Percentiles rank a stretch among this genome's conserved stretches.
These are phyloP conservation scores for Ardeotis arabs DNA, from an alignment of 2,113 vertebrate species.

Conservation along the genomic window DNA sequence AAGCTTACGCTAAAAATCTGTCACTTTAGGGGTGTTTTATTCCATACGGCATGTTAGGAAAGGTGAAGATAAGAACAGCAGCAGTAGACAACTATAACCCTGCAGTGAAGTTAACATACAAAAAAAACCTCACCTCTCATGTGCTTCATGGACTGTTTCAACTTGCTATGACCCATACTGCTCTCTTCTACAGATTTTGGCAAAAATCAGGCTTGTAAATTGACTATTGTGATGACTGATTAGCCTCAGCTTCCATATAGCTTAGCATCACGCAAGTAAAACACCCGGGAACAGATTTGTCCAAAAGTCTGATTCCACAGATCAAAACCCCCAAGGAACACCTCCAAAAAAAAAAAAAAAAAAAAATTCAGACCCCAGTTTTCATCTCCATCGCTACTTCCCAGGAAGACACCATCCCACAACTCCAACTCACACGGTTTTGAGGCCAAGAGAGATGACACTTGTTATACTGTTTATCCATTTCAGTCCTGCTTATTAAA, in stretches of 20 bases:
- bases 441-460: not conserved
- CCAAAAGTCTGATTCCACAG: not conserved
- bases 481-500: not conserved
- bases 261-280: not conserved
- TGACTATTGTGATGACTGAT: not conserved
- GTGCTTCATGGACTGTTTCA: not conserved
- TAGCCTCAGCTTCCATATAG: not conserved
- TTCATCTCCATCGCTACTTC: not conserved
- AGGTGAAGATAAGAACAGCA: not conserved
- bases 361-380: not conserved
- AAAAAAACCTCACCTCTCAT: not conserved
- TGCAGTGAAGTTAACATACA: not conserved
- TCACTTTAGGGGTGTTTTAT: not conserved
- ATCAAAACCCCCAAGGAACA: not conserved
- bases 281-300: not conserved
- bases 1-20: accelerated
- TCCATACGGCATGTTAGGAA: not conserved
- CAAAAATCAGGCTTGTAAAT: not conserved
- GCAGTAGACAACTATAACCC: not conserved
- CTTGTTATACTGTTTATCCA: not conserved
- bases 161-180: not conserved
- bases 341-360: not conserved
- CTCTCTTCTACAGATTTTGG: not conserved
- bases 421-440: not conserved
- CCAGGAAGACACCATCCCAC: not conserved